Base-by-base conservation (phyloP, 2,797 vertebrate species). In the Mionectes olivaceus region DNA sequence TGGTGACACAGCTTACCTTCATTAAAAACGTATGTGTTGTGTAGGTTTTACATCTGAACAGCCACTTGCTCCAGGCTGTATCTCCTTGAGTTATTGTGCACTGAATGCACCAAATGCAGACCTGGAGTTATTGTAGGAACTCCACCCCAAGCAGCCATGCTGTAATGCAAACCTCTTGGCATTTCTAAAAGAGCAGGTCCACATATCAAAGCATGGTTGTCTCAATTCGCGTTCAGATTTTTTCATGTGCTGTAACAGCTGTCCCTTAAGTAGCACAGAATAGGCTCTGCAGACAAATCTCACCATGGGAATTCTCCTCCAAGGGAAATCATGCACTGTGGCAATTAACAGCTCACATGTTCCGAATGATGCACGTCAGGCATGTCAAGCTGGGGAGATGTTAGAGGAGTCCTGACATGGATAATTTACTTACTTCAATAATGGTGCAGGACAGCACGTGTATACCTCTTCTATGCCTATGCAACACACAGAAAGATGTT, bases 181-280 rank as follows among this genome's bases (percentile, higher is more conserved):
- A 90, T 92, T 90, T 90, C 89, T 90, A 43, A 80, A 71, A 19
- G 70, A 95, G 85, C 83, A 83, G 87, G 90, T 90, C 90, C 57
- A 86, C 80, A 41, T 92, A 90, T 90, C 88, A 91, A 90, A 93
- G 75, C 71, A 9, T 23, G 64, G 70, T 92, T 82, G 75, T 94
- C 64, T 89, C 74, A 71, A 32, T 93, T 96, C 90, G 77, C 86
- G 87, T 96, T 81, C 83, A 79, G 76, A 83, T 89, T 93, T 73
- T 85, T 84, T 95, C 85, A 95, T 96, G 87, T 91, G 90, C 84
- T 87, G 19, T 53, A 94, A 93, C 96, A 97, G 94, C 95, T 96
- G 96, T 85, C 93, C 87, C 96, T 59, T 73, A 71, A 92, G 77
- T 35, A 80, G 56, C 49, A 63, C 63, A 70, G 75, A 87, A 67